Evolutionary conservation across 2,113 vertebrate genomes (phyloP).

Genomic region (Protomyctophum bolini): DNA sequence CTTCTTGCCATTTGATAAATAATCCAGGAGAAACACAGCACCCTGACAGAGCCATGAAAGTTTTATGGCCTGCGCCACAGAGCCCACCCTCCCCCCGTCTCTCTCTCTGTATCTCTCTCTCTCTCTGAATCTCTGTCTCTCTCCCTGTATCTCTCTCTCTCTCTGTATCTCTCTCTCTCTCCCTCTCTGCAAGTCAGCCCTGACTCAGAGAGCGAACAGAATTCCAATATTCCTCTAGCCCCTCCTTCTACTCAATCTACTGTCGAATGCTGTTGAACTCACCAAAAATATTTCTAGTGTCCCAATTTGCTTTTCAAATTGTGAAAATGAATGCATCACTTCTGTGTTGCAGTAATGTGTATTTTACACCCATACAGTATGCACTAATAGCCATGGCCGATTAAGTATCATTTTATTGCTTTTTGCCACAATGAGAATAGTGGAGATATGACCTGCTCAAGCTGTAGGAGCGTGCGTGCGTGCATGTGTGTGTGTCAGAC

Average conservation of each 20-base stretch:
- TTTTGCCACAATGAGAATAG: slow-evolving; percentile 11
- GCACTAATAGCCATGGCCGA: neutral
- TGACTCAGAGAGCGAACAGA: too few relatives aligned
- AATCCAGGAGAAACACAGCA: slow-evolving; percentile 76
- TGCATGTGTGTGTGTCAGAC: neutral
- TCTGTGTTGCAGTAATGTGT: slow-evolving; percentile 13
- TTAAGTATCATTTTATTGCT: slow-evolving; percentile 18
- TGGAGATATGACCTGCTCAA: neutral
- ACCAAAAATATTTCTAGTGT: slow-evolving; percentile 44
- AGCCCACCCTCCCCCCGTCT: slow-evolving; percentile 29
- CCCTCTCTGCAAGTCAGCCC: neutral
- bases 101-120: slow-evolving; percentile 43
- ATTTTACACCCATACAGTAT: slow-evolving; percentile 11
- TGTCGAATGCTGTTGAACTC: slow-evolving; percentile 21
- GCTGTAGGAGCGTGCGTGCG: slow-evolving; percentile 1
- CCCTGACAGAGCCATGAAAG: slow-evolving; percentile 73
- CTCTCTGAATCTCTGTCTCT: slow-evolving; percentile 53
- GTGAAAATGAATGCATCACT: neutral
- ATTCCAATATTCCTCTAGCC: too few relatives aligned
- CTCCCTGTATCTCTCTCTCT: neutral
- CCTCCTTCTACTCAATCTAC: neutral
- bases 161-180: slow-evolving; percentile 30
- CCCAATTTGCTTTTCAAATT: neutral
- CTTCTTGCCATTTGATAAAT: slow-evolving; percentile 74
- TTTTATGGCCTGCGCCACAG: slow-evolving; percentile 70